phyloP scores from a whole-genome alignment of 2,888 invertebrate species.

The Spicauda simplicius region DNA sequence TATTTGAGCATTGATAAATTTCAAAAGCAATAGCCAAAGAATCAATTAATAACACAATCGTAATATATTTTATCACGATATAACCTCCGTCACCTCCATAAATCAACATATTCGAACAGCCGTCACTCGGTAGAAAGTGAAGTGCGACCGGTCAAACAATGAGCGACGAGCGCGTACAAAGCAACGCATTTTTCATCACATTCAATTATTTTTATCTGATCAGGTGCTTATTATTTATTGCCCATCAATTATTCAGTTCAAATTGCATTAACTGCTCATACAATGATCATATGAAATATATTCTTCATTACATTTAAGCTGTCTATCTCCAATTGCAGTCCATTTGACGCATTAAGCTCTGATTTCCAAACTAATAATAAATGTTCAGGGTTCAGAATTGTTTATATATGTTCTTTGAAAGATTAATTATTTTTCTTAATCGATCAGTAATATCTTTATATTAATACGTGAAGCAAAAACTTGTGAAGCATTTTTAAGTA shows the following conservation, averaged over 20 bases:
- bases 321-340: not conserved
- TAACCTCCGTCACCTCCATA: conserved; percentile 23
- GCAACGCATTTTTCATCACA: conserved; percentile 29
- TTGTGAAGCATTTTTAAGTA: too few species aligned
- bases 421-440: not conserved
- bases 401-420: not conserved
- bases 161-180: conserved; percentile 29
- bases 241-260: conserved; percentile 24
- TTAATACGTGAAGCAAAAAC: too few species aligned
- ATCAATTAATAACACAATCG: conserved; percentile 32
- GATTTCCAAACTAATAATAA: not conserved
- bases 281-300: not conserved
- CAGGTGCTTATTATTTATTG: conserved; percentile 12
- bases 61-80: conserved; percentile 22
- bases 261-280: conserved; percentile 15
- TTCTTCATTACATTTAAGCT: not conserved
- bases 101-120: conserved; percentile 21
- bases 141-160: conserved; percentile 4
- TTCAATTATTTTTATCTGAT: conserved; percentile 34
- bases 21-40: conserved; percentile 19
- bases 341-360: not conserved
- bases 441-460: too few species aligned
- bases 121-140: conserved; percentile 13
- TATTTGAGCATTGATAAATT: conserved; percentile 16
- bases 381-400: not conserved